Evolutionary conservation across 1,140 invertebrate species (phyloP), one percentile per base, ranked within the genome.

Genomic region (Aphis craccivora): DNA sequence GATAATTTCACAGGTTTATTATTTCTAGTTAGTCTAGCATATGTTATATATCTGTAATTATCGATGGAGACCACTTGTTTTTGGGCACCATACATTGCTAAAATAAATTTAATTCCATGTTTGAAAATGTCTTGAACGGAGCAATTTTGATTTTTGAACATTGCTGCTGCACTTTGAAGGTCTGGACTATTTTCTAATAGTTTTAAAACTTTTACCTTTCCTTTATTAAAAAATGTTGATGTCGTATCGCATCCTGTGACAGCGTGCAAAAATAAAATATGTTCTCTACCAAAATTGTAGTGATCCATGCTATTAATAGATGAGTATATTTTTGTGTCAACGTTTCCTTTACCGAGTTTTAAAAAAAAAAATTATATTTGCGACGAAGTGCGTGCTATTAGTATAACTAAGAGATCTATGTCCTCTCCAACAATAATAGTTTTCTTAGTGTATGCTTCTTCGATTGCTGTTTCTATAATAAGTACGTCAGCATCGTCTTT

Each of bases 131-230:
- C 67, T 76, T 76, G 25, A 30, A n/a, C 9, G 25, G 25, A 76
- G n/a, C 67, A 76, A 76, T 76, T 76, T 76, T 76, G 5, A 9
- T 76, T 76, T 76, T n/a, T 76, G n/a, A n/a, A 76, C 30, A 76
- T 8, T 76, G 25, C 30, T 76, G 67, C 67, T 76, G 67, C 8
- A 76, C 30, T 76, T 35, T n/a, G 67, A 76, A 76, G 55, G 55
- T 60, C 23, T 60, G 55, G 55, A 30, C 55, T 25, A 60, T 60
- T 60, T 25, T 60, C 18, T 60, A 60, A 76, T 76, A 76, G 9
- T 76, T 76, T 76, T 9, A 76, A n/a, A 76, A 76, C 67, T n/a
- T 76, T 76, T n/a, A 76, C 67, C n/a, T 76, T 76, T 76, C 67
- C 67, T 76, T 76, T 76, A 76, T 76, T 76, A 76, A 76, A 76